phyloP scores from a whole-genome alignment of 53 echinoderm and acorn worm genomes.

The Hippasteria phrygiana region DNA sequence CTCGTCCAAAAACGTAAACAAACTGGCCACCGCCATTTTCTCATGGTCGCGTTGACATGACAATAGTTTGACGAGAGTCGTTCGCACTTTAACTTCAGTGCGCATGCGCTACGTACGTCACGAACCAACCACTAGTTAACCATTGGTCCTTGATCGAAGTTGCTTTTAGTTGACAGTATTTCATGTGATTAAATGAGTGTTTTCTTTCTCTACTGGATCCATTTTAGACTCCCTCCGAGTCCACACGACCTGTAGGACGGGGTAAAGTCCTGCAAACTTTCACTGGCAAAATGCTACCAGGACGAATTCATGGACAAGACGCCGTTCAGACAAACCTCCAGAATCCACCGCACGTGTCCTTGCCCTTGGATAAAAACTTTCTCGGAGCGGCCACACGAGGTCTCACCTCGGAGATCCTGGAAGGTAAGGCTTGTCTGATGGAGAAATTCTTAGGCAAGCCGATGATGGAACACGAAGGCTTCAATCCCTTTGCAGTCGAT shows the following conservation, averaged over 20 bases:
- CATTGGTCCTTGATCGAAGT: no score
- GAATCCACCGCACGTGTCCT: background rate
- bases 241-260: slow-evolving; percentile 6
- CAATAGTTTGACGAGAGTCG: no score
- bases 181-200: no score
- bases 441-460: slow-evolving; percentile 75
- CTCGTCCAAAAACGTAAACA: no score
- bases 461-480: slow-evolving; percentile 9
- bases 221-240: background rate
- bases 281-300: background rate
- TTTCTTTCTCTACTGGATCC: background rate
- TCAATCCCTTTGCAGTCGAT: slow-evolving; percentile 12
- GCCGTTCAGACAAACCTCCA: background rate
- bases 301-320: background rate
- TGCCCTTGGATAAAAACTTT: slow-evolving; percentile 24
- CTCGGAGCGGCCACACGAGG: slow-evolving; percentile 45
- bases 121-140: no score
- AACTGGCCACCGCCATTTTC: no score
- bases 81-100: no score
- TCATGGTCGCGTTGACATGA: no score
- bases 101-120: no score
- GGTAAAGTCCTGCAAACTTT: background rate
- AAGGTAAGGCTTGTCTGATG: slow-evolving; percentile 87
- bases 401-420: slow-evolving; percentile 60
- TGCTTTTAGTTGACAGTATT: no score